phyloP scores from a whole-genome alignment of 1,140 invertebrate genomes.

The Drosophila obscura region DNA sequence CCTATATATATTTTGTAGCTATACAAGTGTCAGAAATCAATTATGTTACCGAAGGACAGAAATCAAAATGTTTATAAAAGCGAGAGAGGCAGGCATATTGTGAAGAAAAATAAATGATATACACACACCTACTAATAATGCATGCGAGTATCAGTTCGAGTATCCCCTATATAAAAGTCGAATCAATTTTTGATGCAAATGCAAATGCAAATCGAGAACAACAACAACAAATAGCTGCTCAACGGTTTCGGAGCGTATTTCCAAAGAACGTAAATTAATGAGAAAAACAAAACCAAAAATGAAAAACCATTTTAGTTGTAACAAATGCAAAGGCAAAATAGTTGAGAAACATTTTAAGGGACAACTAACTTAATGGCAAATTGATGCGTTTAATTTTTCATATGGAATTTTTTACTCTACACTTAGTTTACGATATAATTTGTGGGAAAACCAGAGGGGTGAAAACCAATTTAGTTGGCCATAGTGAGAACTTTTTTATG shows the following conservation, averaged over 20 bases:
- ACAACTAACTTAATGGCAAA: constrained; percentile 49
- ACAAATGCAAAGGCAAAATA: constrained; percentile 47
- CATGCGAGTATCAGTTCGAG: constrained; percentile 5
- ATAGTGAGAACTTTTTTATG: constrained; percentile 64
- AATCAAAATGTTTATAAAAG: constrained; percentile 71
- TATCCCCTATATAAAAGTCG: constrained; percentile 34
- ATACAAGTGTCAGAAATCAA: constrained; percentile 51
- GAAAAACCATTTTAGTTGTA: constrained; percentile 65
- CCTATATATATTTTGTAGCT: constrained; percentile 66
- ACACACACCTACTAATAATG: constrained; percentile 21
- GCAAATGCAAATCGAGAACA: constrained; percentile 20
- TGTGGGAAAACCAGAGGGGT: constrained; percentile 15
- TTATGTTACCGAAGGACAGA: constrained; percentile 56
- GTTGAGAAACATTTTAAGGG: constrained; percentile 70
- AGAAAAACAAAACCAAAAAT: constrained; percentile 11
- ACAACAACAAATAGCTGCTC: constrained; percentile 76
- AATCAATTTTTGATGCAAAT: constrained; percentile 54
- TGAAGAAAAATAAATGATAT: constrained; percentile 7
- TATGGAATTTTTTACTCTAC: constrained; percentile 77
- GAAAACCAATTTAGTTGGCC: constrained; percentile 63
- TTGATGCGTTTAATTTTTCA: constrained; percentile 73
- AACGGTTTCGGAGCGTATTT: constrained; percentile 83
- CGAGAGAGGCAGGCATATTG: constrained; percentile 24
- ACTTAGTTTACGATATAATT: constrained; percentile 70
- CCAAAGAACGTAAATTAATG: constrained; percentile 72